A percentile compares a stretch with the other conserved stretches of the same genome.
Evolutionary conservation across 2,113 vertebrate species (phyloP).

Genomic region (Hemiprocne comata): DNA sequence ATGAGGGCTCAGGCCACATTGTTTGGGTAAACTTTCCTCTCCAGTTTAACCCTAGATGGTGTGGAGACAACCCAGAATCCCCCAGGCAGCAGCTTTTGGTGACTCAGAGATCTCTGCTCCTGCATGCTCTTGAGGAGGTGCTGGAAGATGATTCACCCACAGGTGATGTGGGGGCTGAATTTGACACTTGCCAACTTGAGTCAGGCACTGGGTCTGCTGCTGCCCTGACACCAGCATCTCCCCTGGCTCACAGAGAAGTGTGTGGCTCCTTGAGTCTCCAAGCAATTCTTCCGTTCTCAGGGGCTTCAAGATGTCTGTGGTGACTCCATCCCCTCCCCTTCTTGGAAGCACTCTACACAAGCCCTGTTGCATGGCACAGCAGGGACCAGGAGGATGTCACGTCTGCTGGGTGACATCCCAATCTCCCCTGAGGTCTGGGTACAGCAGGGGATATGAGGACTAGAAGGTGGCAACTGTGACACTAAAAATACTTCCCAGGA

Average conservation of each 20-base stretch:
- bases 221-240: neutral
- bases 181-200: neutral
- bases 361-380: neutral
- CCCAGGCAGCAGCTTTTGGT: neutral
- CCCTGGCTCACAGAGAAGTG: neutral
- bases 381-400: neutral
- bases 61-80: neutral
- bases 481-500: neutral
- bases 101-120: slow-evolving; percentile 14
- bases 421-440: neutral
- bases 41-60: neutral
- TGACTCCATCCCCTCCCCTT: neutral
- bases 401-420: neutral
- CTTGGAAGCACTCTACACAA: accelerated
- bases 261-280: neutral
- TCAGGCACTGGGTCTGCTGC: neutral
- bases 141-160: neutral
- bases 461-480: neutral
- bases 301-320: neutral
- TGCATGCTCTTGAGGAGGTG: neutral
- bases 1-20: neutral
- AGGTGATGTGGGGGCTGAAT: neutral
- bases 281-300: neutral
- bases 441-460: neutral
- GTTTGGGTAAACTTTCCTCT: neutral